Evolutionary conservation across 2,797 vertebrate species (phyloP).

Genomic region (Alcedo atthis): DNA sequence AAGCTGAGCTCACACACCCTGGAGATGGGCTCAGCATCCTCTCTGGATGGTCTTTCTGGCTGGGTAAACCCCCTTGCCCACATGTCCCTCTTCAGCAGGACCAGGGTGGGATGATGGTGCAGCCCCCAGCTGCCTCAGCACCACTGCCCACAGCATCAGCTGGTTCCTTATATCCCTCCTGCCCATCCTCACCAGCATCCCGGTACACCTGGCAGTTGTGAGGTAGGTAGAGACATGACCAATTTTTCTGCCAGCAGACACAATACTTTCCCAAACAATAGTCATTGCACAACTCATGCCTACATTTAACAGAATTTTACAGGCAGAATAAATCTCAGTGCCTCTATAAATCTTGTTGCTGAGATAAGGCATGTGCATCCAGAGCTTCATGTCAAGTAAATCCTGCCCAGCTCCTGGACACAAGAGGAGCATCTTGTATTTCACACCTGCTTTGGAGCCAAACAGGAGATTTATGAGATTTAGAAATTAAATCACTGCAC

Average conservation of each 20-base stretch:
- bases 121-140: neutral
- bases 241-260: constrained; percentile 48
- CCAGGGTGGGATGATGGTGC: neutral
- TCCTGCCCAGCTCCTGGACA: constrained; percentile 15
- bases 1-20: rapidly evolving
- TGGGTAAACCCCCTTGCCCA: rapidly evolving
- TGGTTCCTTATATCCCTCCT: neutral
- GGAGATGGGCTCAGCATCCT: neutral
- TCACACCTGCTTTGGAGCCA: constrained; percentile 20
- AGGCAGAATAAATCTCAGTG: constrained; percentile 40
- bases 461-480: neutral
- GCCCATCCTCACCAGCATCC: rapidly evolving
- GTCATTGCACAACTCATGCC: constrained; percentile 23
- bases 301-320: constrained; percentile 30
- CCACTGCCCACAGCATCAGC: neutral
- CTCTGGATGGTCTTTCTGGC: neutral
- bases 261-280: constrained; percentile 54
- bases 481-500: neutral
- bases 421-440: neutral
- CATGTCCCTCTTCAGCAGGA: neutral
- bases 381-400: neutral
- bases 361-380: constrained; percentile 27
- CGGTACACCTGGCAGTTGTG: neutral
- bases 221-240: neutral
- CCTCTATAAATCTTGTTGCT: constrained; percentile 2